Conservation (phyloP, 2,888 invertebrate species). For the Dilophus febrilis region DNA sequence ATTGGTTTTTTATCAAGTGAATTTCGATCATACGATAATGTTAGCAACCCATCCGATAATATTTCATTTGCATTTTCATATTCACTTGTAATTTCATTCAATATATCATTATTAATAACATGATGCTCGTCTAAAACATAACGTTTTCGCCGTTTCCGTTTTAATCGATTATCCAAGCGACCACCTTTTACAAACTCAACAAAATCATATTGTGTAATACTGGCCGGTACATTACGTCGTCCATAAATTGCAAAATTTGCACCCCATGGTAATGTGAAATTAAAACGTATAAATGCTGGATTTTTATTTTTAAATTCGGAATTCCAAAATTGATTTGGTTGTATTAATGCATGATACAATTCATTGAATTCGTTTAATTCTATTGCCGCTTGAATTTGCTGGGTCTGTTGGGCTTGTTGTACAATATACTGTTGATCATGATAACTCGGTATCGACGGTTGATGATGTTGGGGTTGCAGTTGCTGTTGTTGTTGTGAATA, state of each 20-base stretch:
- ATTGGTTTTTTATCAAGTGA: neutral
- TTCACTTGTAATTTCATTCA: too few species aligned
- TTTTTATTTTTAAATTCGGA: constrained; percentile 82
- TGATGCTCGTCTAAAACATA: constrained; percentile 21
- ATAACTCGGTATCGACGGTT: neutral
- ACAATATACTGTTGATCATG: constrained; percentile 7
- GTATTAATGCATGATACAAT: constrained; percentile 66
- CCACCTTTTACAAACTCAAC: constrained; percentile 85
- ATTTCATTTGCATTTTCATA: constrained; percentile 3
- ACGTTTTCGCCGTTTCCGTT: constrained; percentile 31
- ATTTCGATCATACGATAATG: neutral
- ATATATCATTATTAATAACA: constrained; percentile 22
- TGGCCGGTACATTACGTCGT: constrained; percentile 83
- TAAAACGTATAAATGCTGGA: constrained; percentile 73
- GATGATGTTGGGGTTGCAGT: constrained; percentile 35
- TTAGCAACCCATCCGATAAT: constrained; percentile 10
- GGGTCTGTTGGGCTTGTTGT: constrained; percentile 33
- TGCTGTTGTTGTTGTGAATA: constrained; percentile 36
- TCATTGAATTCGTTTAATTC: constrained; percentile 74
- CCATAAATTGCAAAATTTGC: constrained; percentile 93
- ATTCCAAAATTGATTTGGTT: constrained; percentile 87
- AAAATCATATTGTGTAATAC: constrained; percentile 94
- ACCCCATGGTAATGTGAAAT: constrained; percentile 81
- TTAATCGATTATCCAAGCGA: constrained; percentile 57
- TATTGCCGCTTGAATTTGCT: constrained; percentile 58